Base-by-base conservation (phyloP, 2,113 vertebrate species). In the Syngnathus typhle region DNA sequence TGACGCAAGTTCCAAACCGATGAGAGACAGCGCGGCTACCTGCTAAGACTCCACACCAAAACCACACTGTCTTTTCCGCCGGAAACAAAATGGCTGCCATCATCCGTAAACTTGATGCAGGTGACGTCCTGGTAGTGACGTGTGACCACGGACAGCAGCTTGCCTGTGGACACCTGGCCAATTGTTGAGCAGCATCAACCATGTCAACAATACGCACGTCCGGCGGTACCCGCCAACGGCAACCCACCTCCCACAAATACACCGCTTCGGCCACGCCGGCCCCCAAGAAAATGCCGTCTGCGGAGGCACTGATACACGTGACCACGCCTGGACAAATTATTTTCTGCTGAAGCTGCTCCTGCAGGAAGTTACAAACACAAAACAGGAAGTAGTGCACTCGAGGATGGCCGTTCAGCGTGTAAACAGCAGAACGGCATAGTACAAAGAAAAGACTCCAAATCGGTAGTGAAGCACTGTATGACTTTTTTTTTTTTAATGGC, bases 261-360 rank as follows among this genome's bases (percentile, higher is more conserved):
- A 98, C 80, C 16, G 90, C 93, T 70, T 98, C 95, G 0, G 90
- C 86, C 0, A 99, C 93, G 0, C 95, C 97, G 0, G 93, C 95
- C 65, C 95, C 69, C 8, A 99, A 71, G 58, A 96, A 96, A 41
- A 96, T 90, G 1, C 96, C 95, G 0, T 94, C 90, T 52, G 95
- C 94, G 3, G 96, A 93, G 0, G 94, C 87, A 0, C 92, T 91
- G 69, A 99, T 84, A 84, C 94, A 98, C 52, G 93, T 95, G 59
- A 99, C 93, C 0, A 93, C 90, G 62, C 95, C 96, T 0, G 96
- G 95, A 78, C 97, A 99, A 23, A 96, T 90, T 15, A 99, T 94
- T 86, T 99, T 99, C 89, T 98, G 96, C 85, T 98, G 96, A 27
- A 98, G 92, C 85, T 98, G 96, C 72, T 99, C 97, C 97, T 99